Conservation (phyloP, 1,140 invertebrate genomes). For the Solen grandis region DNA sequence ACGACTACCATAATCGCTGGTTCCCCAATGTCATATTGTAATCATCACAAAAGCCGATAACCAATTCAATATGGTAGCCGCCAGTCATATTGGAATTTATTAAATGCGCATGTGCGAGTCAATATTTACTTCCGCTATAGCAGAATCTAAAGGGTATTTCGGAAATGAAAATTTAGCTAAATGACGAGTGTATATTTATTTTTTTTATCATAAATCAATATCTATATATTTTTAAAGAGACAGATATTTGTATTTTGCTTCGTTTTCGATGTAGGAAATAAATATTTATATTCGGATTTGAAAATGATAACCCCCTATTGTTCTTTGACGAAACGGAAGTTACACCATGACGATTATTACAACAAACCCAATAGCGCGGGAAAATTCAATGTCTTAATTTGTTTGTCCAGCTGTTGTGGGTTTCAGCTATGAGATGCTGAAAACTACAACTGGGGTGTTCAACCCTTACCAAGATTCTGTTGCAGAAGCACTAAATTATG, state of each 20-base stretch:
- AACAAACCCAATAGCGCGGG: slow-evolving; percentile 61
- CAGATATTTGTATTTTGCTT: too few relatives aligned
- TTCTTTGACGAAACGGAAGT: slow-evolving; percentile 41
- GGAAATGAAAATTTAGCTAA: too few relatives aligned
- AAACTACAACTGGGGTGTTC: slow-evolving; percentile 7
- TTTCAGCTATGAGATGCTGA: slow-evolving; percentile 16
- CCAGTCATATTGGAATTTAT: slow-evolving; percentile 13
- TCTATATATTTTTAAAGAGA: too few relatives aligned
- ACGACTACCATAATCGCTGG: too few relatives aligned
- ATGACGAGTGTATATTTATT: too few relatives aligned
- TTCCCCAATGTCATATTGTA: too few relatives aligned
- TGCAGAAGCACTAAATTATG: slow-evolving; percentile 50
- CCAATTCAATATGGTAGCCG: too few relatives aligned
- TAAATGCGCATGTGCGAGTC: slow-evolving; percentile 24
- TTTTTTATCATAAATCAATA: too few relatives aligned
- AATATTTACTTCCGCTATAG: too few relatives aligned
- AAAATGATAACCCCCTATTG: slow-evolving; percentile 21
- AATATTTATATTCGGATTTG: not conserved
- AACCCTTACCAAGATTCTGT: not conserved
- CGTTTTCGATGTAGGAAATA: too few relatives aligned
- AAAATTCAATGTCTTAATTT: slow-evolving; percentile 29
- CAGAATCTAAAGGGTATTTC: too few relatives aligned
- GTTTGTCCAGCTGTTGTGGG: slow-evolving; percentile 13
- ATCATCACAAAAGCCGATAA: too few relatives aligned
- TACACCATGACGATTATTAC: slow-evolving; percentile 70